phyloP scores from a whole-genome alignment of 2,797 vertebrate genomes.

The Chelidonichthys spinosus region DNA sequence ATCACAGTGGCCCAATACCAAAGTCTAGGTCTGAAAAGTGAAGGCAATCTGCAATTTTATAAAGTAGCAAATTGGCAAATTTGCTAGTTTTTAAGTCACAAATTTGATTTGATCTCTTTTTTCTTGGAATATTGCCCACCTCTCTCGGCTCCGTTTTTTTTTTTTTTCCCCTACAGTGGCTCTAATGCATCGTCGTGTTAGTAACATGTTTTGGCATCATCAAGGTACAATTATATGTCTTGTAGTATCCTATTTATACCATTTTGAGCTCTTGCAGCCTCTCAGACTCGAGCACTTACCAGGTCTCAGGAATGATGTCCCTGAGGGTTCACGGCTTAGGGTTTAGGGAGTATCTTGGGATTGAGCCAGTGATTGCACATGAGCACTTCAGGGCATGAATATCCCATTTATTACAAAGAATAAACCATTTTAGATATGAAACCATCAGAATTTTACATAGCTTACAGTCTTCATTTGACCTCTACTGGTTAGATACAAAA shows the following conservation, averaged over 20 bases:
- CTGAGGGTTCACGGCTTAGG: neutral
- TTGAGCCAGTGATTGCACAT: constrained; percentile 1
- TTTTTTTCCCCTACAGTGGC: too few relatives aligned
- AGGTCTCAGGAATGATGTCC: neutral
- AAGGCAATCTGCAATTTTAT: too few relatives aligned
- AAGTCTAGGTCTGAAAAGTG: too few relatives aligned
- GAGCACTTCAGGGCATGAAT: neutral
- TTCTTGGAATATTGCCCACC: too few relatives aligned
- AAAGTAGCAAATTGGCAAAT: too few relatives aligned
- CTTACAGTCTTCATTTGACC: constrained; percentile 12
- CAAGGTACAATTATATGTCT: neutral
- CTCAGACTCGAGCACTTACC: neutral
- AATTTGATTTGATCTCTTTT: too few relatives aligned
- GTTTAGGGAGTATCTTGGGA: neutral
- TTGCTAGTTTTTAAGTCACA: too few relatives aligned
- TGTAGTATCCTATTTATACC: neutral
- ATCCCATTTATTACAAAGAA: constrained; percentile 4
- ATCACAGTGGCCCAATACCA: too few relatives aligned
- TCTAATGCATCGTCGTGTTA: too few relatives aligned
- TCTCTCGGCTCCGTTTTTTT: too few relatives aligned
- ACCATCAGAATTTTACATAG: neutral
- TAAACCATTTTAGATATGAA: neutral
- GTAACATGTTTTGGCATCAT: neutral
- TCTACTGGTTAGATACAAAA: constrained; percentile 35
- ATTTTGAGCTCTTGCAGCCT: neutral